Evolutionary conservation across 2,797 vertebrate species (phyloP).

Genomic region (Psittacula derbiana): DNA sequence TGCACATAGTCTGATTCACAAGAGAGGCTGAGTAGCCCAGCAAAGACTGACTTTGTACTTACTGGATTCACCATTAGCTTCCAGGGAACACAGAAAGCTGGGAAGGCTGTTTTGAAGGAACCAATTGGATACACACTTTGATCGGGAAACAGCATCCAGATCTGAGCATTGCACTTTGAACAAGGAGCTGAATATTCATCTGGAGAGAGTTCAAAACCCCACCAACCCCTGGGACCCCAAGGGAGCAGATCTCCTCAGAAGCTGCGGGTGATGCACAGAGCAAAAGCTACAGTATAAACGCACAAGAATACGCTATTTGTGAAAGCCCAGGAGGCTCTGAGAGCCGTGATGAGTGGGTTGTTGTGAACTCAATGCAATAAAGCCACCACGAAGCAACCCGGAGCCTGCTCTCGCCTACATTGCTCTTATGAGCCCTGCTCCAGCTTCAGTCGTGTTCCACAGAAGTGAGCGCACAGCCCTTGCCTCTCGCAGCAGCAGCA

Average conservation of each 20-base stretch:
- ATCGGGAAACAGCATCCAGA: not conserved
- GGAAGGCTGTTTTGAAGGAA: not conserved
- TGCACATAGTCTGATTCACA: not conserved
- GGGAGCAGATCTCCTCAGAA: not conserved
- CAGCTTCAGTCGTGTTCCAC: not conserved
- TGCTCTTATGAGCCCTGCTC: not conserved
- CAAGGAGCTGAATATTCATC: not conserved
- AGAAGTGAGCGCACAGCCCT: not conserved
- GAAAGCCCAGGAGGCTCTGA: not conserved
- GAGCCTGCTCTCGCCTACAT: slow-evolving; percentile 6
- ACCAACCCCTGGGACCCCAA: rapidly evolving
- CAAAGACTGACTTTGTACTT: not conserved
- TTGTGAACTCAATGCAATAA: not conserved
- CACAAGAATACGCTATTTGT: not conserved
- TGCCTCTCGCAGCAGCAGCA: rapidly evolving
- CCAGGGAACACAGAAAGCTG: not conserved
- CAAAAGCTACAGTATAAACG: not conserved
- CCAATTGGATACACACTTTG: not conserved
- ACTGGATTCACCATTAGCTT: not conserved
- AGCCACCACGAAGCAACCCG: not conserved
- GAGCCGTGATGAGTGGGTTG: too few species aligned
- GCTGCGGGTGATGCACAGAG: rapidly evolving
- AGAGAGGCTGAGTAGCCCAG: not conserved
- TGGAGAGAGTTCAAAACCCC: not conserved
- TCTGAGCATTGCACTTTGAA: not conserved